A percentile compares a stretch with the other conserved stretches of the same genome.
These are phyloP conservation scores for Gambusia yucatana DNA, from an alignment of 2,797 vertebrate genomes.

Conservation along the genomic window DNA sequence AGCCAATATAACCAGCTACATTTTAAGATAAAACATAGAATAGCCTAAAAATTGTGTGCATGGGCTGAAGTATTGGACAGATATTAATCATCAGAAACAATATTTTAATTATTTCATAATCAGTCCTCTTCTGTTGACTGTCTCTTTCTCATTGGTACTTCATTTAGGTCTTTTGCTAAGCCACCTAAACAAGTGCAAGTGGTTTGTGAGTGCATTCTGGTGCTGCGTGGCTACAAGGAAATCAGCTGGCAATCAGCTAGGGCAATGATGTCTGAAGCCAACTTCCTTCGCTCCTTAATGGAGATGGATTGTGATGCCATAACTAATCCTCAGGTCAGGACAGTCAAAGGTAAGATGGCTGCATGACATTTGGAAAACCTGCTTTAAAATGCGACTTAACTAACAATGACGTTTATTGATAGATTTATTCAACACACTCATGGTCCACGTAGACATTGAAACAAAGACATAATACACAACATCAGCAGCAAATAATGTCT, in stretches of 20 bases:
- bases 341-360: conserved; percentile 85
- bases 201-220: conserved; percentile 95
- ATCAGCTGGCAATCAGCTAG: conserved; percentile 94
- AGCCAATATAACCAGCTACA: not conserved
- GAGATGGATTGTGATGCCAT: conserved; percentile 93
- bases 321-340: conserved; percentile 84
- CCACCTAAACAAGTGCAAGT: conserved; percentile 94
- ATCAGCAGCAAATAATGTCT: not conserved
- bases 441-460: no score
- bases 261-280: conserved; percentile 96
- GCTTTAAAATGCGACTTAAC: not conserved
- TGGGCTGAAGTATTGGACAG: not conserved
- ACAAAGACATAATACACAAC: no score
- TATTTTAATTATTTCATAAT: not conserved
- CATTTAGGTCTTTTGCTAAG: conserved; percentile 91
- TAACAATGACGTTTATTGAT: no score
- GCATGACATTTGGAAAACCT: conserved; percentile 4
- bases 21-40: not conserved
- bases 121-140: not conserved
- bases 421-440: no score
- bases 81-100: not conserved
- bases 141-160: not conserved
- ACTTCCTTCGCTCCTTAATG: conserved; percentile 91
- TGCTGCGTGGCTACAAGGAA: conserved; percentile 93
- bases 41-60: not conserved